Evolutionary conservation across 1,140 invertebrate genomes (phyloP).

Genomic region (Steinernema khuongi): DNA sequence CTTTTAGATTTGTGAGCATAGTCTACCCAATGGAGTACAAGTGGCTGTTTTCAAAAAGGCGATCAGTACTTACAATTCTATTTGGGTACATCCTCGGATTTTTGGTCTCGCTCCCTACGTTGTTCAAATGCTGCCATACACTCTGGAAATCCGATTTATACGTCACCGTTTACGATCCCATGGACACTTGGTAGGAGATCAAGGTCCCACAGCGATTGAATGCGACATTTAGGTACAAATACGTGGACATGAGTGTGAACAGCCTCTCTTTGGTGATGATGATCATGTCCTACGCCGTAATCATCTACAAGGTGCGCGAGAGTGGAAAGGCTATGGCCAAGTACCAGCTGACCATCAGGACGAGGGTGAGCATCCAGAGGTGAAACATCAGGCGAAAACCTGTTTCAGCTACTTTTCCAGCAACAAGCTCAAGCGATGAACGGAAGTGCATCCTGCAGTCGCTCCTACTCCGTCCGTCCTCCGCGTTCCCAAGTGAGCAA

Average conservation of each 20-base stretch:
- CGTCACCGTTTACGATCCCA: conserved; percentile 39
- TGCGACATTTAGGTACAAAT: conserved; percentile 38
- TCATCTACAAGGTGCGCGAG: conserved; percentile 46
- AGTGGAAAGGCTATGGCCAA: conserved; percentile 46
- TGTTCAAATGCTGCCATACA: conserved; percentile 43
- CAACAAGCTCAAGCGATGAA: conserved; percentile 33
- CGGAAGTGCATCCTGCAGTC: conserved; percentile 29
- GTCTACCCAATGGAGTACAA: conserved; percentile 49
- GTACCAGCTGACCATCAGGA: conserved; percentile 43
- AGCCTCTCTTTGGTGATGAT: conserved; percentile 38
- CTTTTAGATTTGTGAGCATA: conserved; percentile 44
- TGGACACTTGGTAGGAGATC: conserved; percentile 37
- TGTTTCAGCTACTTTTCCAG: conserved; percentile 31
- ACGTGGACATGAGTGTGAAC: conserved; percentile 45
- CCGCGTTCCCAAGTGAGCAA: conserved; percentile 43
- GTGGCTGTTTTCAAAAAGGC: conserved; percentile 34
- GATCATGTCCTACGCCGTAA: conserved; percentile 43
- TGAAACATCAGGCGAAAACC: not conserved
- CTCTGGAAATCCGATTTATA: conserved; percentile 41
- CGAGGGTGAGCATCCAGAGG: conserved; percentile 35
- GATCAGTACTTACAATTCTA: conserved; percentile 32
- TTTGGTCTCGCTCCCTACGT: conserved; percentile 38
- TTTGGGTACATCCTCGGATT: conserved; percentile 41
- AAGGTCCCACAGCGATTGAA: not conserved
- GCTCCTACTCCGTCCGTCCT: conserved; percentile 37